These are phyloP conservation scores for Erpornis zantholeuca DNA, from an alignment of 2,113 vertebrate species.

Conservation along the genomic window DNA sequence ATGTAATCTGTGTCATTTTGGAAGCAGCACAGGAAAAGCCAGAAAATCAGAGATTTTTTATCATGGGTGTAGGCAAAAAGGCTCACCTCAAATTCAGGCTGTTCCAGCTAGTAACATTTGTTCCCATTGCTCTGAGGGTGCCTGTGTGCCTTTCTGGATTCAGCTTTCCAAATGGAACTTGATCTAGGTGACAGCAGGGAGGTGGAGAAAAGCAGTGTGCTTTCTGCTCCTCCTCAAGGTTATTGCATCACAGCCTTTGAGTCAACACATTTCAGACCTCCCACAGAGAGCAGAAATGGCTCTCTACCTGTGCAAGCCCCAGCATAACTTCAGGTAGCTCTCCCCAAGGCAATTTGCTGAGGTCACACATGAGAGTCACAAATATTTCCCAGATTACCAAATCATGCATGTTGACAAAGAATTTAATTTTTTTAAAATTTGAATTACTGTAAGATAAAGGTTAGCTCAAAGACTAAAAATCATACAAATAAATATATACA, in stretches of 20 bases:
- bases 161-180: neutral
- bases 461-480: neutral
- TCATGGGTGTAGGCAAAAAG: neutral
- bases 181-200: neutral
- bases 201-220: neutral
- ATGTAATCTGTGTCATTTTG: neutral
- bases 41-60: neutral
- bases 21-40: neutral
- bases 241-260: neutral
- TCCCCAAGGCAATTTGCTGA: neutral
- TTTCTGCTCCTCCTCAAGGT: neutral
- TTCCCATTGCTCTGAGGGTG: neutral
- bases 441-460: neutral
- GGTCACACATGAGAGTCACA: neutral
- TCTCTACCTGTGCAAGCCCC: neutral
- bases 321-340: neutral
- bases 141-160: neutral
- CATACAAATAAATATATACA: neutral
- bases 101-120: neutral
- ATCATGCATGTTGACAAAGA: neutral
- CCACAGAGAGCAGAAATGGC: neutral
- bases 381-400: conserved; percentile 7
- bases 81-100: neutral
- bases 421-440: neutral
- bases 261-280: conserved; percentile 36